Base-by-base conservation (phyloP, 2,888 invertebrate species). In the Amiota minor region DNA sequence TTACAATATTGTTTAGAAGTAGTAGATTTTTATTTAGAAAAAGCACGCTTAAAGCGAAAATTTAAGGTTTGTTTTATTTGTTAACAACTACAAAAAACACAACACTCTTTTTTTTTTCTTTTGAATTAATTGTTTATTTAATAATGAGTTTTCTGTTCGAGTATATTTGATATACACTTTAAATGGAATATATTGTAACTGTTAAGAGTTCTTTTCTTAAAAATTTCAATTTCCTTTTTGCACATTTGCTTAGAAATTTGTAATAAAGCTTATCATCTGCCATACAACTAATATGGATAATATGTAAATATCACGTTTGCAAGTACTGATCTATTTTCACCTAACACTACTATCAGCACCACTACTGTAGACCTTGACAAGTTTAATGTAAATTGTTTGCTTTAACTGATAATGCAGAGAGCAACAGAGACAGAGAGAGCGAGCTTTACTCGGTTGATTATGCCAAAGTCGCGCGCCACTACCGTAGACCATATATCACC, bases 51-150 rank as follows among this genome's bases (percentile, higher is more conserved):
- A 50, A 14, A 9, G 67, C 53, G 67, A 20, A 68, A 53, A 20
- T 65, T 65, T 47, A 65, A 47, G 47, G 65, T 53, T 68, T 68
- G 67, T n/a, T 50, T 68, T 53, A 68, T 20, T 49, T 68, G 35
- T 53, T 16, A 35, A 2, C 6, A 35, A 35, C 35, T 6, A 6
- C 35, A n/a, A n/a, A n/a, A n/a, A n/a, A 35, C 35, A 35, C 1
- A 2, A 35, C 4, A 35, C 12, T 10, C 65, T 16, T 49, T 11
- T 10, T 20, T 47, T 65, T 20, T 49, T 46, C 14, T 18, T 12
- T 49, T 68, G 50, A 50, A 68, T 50, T 50, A 53, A 68, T 50
- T 68, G 53, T 68, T 53, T 68, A 68, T 9, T 23, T 68, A 47
- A 46, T 65, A 47, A n/a, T 65, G 10, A 12, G 16, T 59, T 59